phyloP scores from a whole-genome alignment of 2,113 vertebrate genomes.

The Urocitellus parryii region DNA sequence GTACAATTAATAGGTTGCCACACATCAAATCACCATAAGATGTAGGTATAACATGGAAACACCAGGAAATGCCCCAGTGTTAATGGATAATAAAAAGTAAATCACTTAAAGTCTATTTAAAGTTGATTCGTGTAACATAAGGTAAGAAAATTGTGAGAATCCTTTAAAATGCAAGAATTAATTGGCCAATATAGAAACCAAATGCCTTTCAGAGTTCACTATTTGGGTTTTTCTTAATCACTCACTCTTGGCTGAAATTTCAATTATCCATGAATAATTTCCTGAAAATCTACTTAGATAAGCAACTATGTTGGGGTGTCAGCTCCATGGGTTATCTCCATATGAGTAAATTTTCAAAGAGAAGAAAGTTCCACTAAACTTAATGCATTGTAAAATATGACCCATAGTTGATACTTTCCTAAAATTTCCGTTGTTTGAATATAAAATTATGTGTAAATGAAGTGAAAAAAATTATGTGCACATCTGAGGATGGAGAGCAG shows the following conservation, averaged over 20 bases:
- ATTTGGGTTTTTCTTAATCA: neutral
- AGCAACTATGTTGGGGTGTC: neutral
- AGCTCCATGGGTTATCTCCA: neutral
- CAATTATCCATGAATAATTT: neutral
- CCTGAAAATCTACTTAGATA: neutral
- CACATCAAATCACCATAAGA: neutral
- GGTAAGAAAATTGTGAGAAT: neutral
- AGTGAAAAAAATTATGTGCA: neutral
- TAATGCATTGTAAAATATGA: neutral
- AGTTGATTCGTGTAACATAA: neutral
- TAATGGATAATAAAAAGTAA: neutral
- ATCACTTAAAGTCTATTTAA: neutral
- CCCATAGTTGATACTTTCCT: neutral
- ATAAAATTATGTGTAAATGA: neutral
- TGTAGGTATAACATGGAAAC: neutral
- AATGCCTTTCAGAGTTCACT: neutral
- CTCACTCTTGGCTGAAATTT: slow-evolving; percentile 1
- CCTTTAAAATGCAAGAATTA: neutral
- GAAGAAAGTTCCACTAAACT: neutral
- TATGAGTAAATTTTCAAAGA: neutral
- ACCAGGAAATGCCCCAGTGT: neutral
- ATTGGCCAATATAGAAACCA: slow-evolving; percentile 19
- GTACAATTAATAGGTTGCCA: neutral
- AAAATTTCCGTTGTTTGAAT: neutral
- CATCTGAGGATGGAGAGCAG: neutral